Evolutionary conservation across 2,888 invertebrate species (phyloP).

Genomic region (Erpobdella octoculata): DNA sequence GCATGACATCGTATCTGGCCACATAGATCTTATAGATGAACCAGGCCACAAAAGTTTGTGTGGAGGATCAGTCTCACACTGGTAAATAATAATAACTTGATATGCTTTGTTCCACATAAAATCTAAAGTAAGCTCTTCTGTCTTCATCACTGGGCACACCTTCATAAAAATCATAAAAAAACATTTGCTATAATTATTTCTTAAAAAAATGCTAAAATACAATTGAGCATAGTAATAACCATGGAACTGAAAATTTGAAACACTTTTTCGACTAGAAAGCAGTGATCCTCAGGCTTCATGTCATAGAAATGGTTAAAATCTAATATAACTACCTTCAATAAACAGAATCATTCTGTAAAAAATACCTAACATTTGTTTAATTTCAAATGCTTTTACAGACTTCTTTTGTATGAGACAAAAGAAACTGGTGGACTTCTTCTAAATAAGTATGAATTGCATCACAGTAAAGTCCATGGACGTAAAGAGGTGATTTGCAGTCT

Average conservation of each 20-base stretch:
- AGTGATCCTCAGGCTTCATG: neutral
- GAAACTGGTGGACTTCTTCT: conserved; percentile 5
- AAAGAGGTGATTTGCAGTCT: neutral
- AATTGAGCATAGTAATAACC: conserved; percentile 5
- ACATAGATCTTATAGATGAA: neutral
- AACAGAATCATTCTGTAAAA: neutral
- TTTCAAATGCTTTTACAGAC: neutral
- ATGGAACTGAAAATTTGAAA: neutral
- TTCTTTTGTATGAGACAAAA: conserved; percentile 7
- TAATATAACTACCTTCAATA: neutral
- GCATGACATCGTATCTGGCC: conserved; percentile 8
- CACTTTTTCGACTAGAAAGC: neutral
- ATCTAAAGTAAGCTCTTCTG: neutral
- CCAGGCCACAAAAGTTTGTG: neutral
- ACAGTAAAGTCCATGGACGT: conserved; percentile 6
- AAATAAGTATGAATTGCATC: neutral
- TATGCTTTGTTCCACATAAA: neutral
- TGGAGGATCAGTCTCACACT: neutral
- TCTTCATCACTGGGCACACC: neutral
- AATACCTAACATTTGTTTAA: neutral
- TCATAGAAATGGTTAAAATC: conserved; percentile 20
- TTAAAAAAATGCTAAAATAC: neutral
- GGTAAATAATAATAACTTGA: neutral
- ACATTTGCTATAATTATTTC: neutral
- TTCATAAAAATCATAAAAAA: neutral